These are phyloP conservation scores for Helostoma temminkii DNA, from an alignment of 2,797 vertebrate genomes.

Conservation along the genomic window DNA sequence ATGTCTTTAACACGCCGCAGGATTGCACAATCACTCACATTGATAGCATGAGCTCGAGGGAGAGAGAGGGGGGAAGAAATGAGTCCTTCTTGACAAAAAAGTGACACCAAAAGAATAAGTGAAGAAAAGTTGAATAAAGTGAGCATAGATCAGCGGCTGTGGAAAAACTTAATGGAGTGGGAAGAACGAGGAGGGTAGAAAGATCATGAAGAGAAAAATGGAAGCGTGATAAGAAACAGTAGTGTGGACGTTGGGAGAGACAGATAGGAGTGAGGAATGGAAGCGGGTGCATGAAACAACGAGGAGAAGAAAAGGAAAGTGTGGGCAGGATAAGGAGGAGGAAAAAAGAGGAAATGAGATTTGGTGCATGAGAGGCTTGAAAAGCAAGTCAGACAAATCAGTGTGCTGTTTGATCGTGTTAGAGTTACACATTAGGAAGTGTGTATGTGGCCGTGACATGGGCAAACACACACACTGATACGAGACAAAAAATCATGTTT, in stretches of 20 bases:
- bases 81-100: slow-evolving; percentile 17
- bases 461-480: background rate
- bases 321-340: background rate
- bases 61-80: slow-evolving; percentile 29
- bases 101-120: slow-evolving; percentile 40
- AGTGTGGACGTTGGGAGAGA: slow-evolving; percentile 7
- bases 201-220: slow-evolving; percentile 39
- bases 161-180: slow-evolving; percentile 41
- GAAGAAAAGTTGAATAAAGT: slow-evolving; percentile 57
- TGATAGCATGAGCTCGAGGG: slow-evolving; percentile 64
- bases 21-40: slow-evolving; percentile 80
- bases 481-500: slow-evolving; percentile 20
- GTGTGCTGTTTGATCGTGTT: slow-evolving; percentile 5
- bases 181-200: slow-evolving; percentile 28
- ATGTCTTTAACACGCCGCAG: slow-evolving; percentile 74
- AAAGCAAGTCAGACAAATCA: slow-evolving; percentile 37
- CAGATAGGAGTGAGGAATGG: slow-evolving; percentile 10
- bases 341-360: slow-evolving; percentile 10
- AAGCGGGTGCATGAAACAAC: slow-evolving; percentile 13
- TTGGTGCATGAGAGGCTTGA: slow-evolving; percentile 8
- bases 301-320: background rate
- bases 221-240: slow-evolving; percentile 24
- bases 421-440: slow-evolving; percentile 1
- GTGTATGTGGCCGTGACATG: background rate
- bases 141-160: slow-evolving; percentile 36